Evolutionary conservation across 2,113 vertebrate genomes (phyloP).

Genomic region (Noctilio leporinus): DNA sequence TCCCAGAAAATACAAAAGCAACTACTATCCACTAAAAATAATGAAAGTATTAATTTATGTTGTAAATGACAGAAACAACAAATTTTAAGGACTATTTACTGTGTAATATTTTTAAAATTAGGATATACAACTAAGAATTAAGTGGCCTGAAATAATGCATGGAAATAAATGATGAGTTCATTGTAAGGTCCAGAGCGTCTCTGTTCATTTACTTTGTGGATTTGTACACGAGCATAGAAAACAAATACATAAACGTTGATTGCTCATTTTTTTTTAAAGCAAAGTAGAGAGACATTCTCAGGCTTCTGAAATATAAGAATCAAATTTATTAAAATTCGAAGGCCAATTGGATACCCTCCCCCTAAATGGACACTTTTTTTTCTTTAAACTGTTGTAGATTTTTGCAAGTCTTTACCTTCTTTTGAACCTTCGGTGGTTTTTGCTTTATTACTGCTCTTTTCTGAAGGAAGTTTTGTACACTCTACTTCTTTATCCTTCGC

Average conservation of each 20-base stretch:
- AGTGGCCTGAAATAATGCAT: neutral
- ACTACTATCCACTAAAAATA: neutral
- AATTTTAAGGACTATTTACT: neutral
- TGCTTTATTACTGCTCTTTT: slow-evolving; percentile 84
- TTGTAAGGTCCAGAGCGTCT: neutral
- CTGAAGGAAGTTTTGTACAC: slow-evolving; percentile 68
- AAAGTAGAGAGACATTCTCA: neutral
- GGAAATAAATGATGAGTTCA: neutral
- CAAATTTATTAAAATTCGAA: neutral
- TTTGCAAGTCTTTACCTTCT: slow-evolving; percentile 83
- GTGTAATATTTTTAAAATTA: neutral
- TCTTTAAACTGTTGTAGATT: neutral
- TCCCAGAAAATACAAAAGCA: neutral
- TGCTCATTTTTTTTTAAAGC: neutral
- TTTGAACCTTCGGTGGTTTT: slow-evolving; percentile 85
- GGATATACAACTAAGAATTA: neutral
- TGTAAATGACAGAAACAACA: neutral
- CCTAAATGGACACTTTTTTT: neutral
- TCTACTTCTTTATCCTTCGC: slow-evolving; percentile 74
- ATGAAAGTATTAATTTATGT: neutral
- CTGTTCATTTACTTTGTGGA: neutral
- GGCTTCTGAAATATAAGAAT: neutral
- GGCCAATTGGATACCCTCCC: neutral
- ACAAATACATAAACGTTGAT: neutral
- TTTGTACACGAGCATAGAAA: neutral